Evolutionary conservation across 1,140 invertebrate genomes (phyloP).

Genomic region (Phenacoccus solenopsis): DNA sequence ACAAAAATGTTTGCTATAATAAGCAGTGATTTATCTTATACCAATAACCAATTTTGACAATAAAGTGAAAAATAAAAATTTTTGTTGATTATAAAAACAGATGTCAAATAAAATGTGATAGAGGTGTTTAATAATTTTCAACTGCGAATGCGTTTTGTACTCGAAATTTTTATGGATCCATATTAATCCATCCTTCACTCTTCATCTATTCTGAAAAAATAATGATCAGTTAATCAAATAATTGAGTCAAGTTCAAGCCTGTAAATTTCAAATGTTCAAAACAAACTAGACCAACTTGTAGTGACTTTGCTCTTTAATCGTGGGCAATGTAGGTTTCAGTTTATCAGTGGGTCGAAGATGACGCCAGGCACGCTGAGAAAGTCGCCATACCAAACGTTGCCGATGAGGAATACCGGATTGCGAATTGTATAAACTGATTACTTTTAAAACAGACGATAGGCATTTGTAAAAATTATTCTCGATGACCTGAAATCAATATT

Average conservation of each 20-base stretch:
- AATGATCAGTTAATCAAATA: background rate
- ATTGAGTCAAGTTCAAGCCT: background rate
- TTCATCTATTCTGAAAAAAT: background rate
- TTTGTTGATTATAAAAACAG: too few species aligned
- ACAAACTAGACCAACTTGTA: background rate
- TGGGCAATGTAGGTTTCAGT: slow-evolving; percentile 53
- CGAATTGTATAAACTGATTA: slow-evolving; percentile 54
- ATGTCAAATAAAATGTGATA: too few species aligned
- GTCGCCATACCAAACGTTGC: slow-evolving; percentile 57
- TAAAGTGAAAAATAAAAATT: too few species aligned
- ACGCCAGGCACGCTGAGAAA: slow-evolving; percentile 35
- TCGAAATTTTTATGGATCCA: background rate
- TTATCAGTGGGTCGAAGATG: slow-evolving; percentile 59
- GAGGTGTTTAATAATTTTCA: background rate
- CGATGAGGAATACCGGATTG: slow-evolving; percentile 52
- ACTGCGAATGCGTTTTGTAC: background rate
- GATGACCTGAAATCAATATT: slow-evolving; percentile 41
- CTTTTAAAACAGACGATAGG: slow-evolving; percentile 43
- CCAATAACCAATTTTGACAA: too few species aligned
- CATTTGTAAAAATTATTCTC: slow-evolving; percentile 46
- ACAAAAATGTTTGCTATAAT: too few species aligned
- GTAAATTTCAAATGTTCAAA: background rate
- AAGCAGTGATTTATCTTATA: too few species aligned
- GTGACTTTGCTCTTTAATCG: slow-evolving; percentile 49
- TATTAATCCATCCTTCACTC: background rate